These are phyloP conservation scores for Melanostigma gelatinosum DNA, from an alignment of 2,113 vertebrate genomes.

Conservation along the genomic window DNA sequence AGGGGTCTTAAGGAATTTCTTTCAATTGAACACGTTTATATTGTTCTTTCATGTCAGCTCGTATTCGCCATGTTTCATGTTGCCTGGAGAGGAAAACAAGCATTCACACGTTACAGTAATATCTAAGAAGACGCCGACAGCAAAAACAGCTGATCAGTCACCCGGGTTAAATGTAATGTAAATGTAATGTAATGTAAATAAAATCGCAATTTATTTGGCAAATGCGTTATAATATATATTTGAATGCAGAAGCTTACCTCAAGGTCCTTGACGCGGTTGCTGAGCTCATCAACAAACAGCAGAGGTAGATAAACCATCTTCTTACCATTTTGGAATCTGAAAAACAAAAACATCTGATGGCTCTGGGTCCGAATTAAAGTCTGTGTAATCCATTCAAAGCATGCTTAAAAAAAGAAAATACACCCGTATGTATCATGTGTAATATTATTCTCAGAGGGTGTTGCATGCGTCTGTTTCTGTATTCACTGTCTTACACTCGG, in stretches of 20 bases:
- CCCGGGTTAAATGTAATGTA: too few relatives aligned
- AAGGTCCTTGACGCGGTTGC: slow-evolving; percentile 96
- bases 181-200: too few relatives aligned
- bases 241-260: slow-evolving; percentile 83
- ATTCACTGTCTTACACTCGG: slow-evolving; percentile 85
- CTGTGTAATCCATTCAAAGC: neutral
- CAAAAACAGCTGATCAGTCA: too few relatives aligned
- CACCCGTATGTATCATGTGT: neutral
- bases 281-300: slow-evolving; percentile 98
- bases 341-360: slow-evolving; percentile 23
- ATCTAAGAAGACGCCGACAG: too few relatives aligned
- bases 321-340: slow-evolving; percentile 91
- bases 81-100: too few relatives aligned
- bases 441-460: neutral
- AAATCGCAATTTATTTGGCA: neutral
- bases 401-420: neutral
- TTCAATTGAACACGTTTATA: too few relatives aligned
- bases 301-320: slow-evolving; percentile 98
- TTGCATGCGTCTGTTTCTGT: neutral
- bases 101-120: too few relatives aligned
- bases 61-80: too few relatives aligned
- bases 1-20: too few relatives aligned
- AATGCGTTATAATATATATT: slow-evolving; percentile 10
- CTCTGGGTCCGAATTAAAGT: neutral
- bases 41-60: too few relatives aligned